Evolutionary conservation across 2,113 vertebrate genomes (phyloP).

Genomic region (zebrafish (Danio rerio)): GRCz12tu NC_133193.1:46224001-46224500

Average conservation of each 20-base stretch:
- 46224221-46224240: slow-evolving; percentile 34
- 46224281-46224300: slow-evolving; percentile 48
- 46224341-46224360: slow-evolving; percentile 68
- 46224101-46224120: not conserved
- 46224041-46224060: not conserved
- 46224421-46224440: slow-evolving; percentile 61
- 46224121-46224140: slow-evolving; percentile 28
- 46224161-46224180: not conserved
- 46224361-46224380: slow-evolving; percentile 72
- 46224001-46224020: not conserved
- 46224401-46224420: slow-evolving; percentile 65
- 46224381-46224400: slow-evolving; percentile 77
- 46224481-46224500: not conserved
- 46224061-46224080: not conserved
- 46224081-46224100: not conserved
- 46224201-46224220: slow-evolving; percentile 26
- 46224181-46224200: slow-evolving; percentile 38
- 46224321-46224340: slow-evolving; percentile 60
- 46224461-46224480: slow-evolving; percentile 45
- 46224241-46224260: slow-evolving; percentile 49
- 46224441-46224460: slow-evolving; percentile 36
- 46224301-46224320: slow-evolving; percentile 50
- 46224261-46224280: slow-evolving; percentile 42
- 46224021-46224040: not conserved
- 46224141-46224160: slow-evolving; percentile 18